Evolutionary conservation across 2,888 invertebrate genomes (phyloP).

Genomic region (Eulithis prunata): DNA sequence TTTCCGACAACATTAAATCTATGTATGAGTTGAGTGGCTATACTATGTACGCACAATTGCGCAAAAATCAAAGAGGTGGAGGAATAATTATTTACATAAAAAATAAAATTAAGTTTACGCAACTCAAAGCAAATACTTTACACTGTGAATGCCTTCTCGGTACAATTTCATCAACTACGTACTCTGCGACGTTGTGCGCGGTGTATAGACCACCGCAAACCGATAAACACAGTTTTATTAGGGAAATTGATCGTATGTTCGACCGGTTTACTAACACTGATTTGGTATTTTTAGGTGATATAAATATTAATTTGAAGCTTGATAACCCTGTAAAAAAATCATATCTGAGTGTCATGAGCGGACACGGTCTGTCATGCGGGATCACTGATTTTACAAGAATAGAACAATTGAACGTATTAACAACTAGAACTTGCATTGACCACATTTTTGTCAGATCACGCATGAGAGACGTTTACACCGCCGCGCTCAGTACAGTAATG

Average conservation of each 20-base stretch:
- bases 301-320: neutral
- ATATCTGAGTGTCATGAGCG: neutral
- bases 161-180: neutral
- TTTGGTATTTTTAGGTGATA: neutral
- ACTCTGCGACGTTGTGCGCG: neutral
- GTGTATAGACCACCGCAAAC: neutral
- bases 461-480: constrained; percentile 2
- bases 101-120: neutral
- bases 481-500: constrained; percentile 1
- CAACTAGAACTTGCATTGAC: neutral
- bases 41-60: neutral
- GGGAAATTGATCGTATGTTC: neutral
- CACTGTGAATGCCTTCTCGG: neutral
- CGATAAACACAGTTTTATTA: neutral
- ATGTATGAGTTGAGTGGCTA: neutral
- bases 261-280: neutral
- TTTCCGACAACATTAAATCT: neutral
- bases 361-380: neutral
- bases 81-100: neutral
- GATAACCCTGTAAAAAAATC: neutral
- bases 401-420: neutral
- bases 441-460: neutral
- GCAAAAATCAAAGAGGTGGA: neutral
- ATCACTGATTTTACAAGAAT: neutral
- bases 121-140: neutral